Percentiles rank a stretch among this genome's conserved stretches.
phyloP scores from a whole-genome alignment of 2,888 invertebrate species.

The Stenodema calcarata region DNA sequence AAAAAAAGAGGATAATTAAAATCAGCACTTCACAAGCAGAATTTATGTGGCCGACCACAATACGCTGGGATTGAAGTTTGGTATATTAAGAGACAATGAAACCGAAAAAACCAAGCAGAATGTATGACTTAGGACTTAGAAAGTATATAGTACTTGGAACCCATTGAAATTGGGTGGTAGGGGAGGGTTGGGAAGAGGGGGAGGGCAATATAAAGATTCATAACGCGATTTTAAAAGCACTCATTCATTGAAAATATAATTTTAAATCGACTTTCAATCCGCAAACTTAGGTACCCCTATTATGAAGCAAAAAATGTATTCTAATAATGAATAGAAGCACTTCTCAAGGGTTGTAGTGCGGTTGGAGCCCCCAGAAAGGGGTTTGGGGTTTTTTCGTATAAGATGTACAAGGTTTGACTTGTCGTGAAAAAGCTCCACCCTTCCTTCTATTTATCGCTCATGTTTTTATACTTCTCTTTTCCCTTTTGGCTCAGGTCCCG shows the following conservation, averaged over 20 bases:
- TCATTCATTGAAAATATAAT: not conserved
- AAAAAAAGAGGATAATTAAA: too few relatives aligned
- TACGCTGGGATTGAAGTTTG: too few relatives aligned
- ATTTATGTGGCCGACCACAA: too few relatives aligned
- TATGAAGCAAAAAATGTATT: not conserved
- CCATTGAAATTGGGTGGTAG: too few relatives aligned
- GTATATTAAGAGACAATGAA: too few relatives aligned
- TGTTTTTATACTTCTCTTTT: constrained; percentile 35
- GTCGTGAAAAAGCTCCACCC: constrained; percentile 1
- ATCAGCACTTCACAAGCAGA: too few relatives aligned
- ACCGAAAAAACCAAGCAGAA: too few relatives aligned
- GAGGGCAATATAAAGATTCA: too few relatives aligned
- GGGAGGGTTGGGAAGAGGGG: too few relatives aligned
- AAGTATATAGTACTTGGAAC: too few relatives aligned
- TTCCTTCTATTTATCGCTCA: constrained; percentile 35
- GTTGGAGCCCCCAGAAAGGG: not conserved
- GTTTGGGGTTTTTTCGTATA: not conserved
- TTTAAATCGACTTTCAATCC: not conserved
- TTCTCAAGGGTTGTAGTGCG: not conserved
- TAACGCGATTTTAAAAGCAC: not conserved
- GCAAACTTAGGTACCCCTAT: not conserved
- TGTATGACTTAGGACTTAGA: too few relatives aligned
- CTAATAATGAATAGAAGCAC: not conserved
- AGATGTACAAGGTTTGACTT: constrained; percentile 5
- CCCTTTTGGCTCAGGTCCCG: constrained; percentile 32